Evolutionary conservation across 2,888 invertebrate species (phyloP).

Genomic region (Phragmatobia fuliginosa): DNA sequence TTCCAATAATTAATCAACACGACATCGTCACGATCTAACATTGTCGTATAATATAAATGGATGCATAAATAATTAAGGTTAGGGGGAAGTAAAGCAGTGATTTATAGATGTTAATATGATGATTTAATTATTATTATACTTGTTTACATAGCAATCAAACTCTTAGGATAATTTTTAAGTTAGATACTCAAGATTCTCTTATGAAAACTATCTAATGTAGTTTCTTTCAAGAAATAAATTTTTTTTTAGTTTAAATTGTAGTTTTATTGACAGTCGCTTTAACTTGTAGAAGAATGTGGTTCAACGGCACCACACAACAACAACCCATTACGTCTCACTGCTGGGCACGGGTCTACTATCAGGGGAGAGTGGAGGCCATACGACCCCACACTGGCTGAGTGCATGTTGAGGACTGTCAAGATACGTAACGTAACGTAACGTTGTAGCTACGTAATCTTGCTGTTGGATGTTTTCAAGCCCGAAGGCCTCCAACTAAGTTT

Average conservation of each 20-base stretch:
- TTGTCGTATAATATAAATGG: conserved; percentile 9
- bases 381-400: too few relatives aligned
- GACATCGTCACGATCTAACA: background rate
- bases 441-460: too few relatives aligned
- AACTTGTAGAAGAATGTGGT: background rate
- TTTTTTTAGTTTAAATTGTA: background rate
- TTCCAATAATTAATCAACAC: background rate
- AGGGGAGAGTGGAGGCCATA: too few relatives aligned
- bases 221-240: background rate
- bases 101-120: conserved; percentile 17
- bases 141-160: conserved; percentile 5
- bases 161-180: conserved; percentile 1
- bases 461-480: too few relatives aligned
- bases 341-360: too few relatives aligned
- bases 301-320: background rate
- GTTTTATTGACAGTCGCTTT: background rate
- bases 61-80: conserved; percentile 14
- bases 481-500: too few relatives aligned
- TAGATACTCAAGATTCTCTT: background rate
- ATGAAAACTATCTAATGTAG: background rate
- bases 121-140: conserved; percentile 14
- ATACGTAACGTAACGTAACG: too few relatives aligned
- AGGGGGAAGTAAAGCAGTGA: conserved; percentile 16
- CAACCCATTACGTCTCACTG: too few relatives aligned
- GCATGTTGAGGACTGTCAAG: too few relatives aligned